These are phyloP conservation scores for Acarapis woodi DNA, from an alignment of 1,140 invertebrate genomes.

Conservation along the genomic window DNA sequence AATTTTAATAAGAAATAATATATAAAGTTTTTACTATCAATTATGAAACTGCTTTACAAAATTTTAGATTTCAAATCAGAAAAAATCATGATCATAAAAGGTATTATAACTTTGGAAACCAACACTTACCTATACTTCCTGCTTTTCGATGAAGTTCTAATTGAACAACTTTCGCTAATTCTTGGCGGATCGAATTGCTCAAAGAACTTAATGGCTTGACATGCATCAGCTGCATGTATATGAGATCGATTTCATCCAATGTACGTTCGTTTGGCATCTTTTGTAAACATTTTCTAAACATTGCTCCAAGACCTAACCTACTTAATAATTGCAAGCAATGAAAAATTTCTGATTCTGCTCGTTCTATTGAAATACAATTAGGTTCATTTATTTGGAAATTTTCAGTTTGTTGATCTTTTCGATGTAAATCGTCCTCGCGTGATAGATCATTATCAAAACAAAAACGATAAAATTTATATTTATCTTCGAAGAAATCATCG, in stretches of 20 bases:
- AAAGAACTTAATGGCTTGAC: constrained; percentile 50
- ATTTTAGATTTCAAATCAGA: neutral
- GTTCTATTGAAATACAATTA: constrained; percentile 19
- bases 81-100: neutral
- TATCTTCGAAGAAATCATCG: constrained; percentile 52
- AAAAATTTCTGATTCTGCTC: constrained; percentile 33
- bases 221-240: constrained; percentile 53
- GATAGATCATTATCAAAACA: constrained; percentile 32
- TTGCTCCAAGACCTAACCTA: constrained; percentile 37
- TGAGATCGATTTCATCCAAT: constrained; percentile 44
- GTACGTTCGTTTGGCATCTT: constrained; percentile 44
- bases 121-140: constrained; percentile 39
- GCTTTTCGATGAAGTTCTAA: constrained; percentile 50
- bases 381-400: constrained; percentile 6
- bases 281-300: constrained; percentile 42
- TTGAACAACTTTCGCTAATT: constrained; percentile 43
- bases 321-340: constrained; percentile 32
- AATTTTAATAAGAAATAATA: constrained; percentile 3
- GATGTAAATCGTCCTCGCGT: too few relatives aligned
- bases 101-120: neutral
- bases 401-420: neutral
- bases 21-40: neutral
- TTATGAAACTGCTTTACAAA: neutral
- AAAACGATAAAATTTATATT: constrained; percentile 51
- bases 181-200: constrained; percentile 49